These are phyloP conservation scores for Diogma glabrata DNA, from an alignment of 2,888 invertebrate genomes.

Conservation along the genomic window DNA sequence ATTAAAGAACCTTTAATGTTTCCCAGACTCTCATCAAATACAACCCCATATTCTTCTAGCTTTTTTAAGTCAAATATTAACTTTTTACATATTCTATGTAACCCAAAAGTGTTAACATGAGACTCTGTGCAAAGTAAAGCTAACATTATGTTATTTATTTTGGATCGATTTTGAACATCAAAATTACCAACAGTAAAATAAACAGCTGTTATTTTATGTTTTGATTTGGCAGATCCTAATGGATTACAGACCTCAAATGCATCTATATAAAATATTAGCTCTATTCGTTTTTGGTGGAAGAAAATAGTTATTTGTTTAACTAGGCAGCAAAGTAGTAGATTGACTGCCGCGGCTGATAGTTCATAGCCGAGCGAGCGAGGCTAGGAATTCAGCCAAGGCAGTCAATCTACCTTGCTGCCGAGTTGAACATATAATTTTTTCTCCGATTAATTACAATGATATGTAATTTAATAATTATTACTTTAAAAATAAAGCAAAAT, in stretches of 20 bases:
- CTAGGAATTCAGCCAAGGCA: too few relatives aligned
- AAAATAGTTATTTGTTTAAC: too few relatives aligned
- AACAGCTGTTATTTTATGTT: background rate
- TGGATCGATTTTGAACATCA: background rate
- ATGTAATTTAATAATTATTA: too few relatives aligned
- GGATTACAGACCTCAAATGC: background rate
- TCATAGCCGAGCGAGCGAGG: too few relatives aligned
- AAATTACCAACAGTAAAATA: background rate
- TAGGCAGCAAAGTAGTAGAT: too few relatives aligned
- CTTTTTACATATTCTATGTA: background rate
- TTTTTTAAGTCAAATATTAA: background rate
- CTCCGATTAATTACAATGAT: too few relatives aligned
- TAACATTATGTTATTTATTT: background rate
- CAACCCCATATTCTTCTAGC: background rate
- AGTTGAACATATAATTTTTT: too few relatives aligned
- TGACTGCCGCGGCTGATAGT: too few relatives aligned
- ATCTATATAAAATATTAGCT: background rate
- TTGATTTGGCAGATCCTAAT: background rate
- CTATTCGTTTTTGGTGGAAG: conserved; percentile 2
- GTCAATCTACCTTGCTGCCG: too few relatives aligned
- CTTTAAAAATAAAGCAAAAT: too few relatives aligned
- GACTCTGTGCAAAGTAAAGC: too few relatives aligned
- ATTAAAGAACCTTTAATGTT: background rate
- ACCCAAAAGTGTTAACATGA: too few relatives aligned
- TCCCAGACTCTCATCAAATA: background rate